Evolutionary conservation across 2,113 vertebrate species (phyloP).

Genomic region (Corythornis cristatus): DNA sequence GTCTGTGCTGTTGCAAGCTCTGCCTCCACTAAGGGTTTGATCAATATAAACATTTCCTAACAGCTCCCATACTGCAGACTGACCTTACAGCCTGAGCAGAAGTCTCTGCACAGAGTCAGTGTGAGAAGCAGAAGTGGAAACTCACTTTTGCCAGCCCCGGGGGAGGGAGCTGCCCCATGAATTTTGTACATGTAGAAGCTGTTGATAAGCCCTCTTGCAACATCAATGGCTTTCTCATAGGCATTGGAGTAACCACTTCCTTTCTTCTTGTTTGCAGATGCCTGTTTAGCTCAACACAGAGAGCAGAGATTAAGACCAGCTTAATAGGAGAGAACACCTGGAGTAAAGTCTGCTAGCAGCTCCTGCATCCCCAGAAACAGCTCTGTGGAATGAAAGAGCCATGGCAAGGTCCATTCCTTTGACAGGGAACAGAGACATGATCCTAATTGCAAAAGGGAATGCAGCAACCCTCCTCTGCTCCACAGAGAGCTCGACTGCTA

Average conservation of each 20-base stretch:
- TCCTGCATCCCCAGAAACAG: constrained; percentile 47
- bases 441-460: neutral
- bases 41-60: neutral
- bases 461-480: neutral
- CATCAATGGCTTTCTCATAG: constrained; percentile 69
- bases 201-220: constrained; percentile 69
- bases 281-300: constrained; percentile 62
- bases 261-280: constrained; percentile 71
- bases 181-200: constrained; percentile 50
- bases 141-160: neutral
- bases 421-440: constrained; percentile 15
- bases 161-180: constrained; percentile 33
- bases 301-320: constrained; percentile 58
- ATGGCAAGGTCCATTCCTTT: constrained; percentile 31
- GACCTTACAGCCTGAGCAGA: neutral
- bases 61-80: neutral
- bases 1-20: neutral
- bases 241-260: constrained; percentile 65
- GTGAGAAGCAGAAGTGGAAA: constrained; percentile 57
- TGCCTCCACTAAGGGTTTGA: neutral
- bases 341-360: constrained; percentile 35
- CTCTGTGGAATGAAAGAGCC: constrained; percentile 11
- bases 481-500: neutral
- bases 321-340: constrained; percentile 65
- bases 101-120: neutral